phyloP scores from a whole-genome alignment of 64 coral and sea anemone species.

The Montipora capricornis region DNA sequence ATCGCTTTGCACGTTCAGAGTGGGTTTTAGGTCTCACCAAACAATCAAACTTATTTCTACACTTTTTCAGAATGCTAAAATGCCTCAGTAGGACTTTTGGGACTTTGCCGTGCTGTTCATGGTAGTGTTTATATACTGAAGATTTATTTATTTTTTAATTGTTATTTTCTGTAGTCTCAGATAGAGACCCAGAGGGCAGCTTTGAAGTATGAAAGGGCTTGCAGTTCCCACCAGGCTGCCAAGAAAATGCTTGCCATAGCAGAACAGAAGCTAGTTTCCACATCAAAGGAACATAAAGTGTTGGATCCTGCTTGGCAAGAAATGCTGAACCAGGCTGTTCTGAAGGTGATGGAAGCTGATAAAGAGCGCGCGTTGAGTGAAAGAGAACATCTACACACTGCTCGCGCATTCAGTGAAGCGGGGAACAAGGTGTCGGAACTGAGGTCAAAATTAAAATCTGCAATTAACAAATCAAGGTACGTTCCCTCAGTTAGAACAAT shows the following conservation, averaged over 20 bases:
- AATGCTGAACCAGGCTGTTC: conserved; percentile 87
- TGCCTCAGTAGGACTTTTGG: too few species aligned
- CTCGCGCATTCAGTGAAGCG: conserved; percentile 70
- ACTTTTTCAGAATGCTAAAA: too few species aligned
- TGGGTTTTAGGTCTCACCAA: too few species aligned
- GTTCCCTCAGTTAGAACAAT: not conserved
- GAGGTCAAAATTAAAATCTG: conserved; percentile 84
- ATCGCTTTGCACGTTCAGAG: too few species aligned
- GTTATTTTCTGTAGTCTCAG: conserved; percentile 58
- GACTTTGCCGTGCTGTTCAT: too few species aligned
- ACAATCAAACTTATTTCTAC: too few species aligned
- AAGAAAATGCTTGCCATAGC: conserved; percentile 80
- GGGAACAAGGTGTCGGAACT: conserved; percentile 72
- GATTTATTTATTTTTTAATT: not conserved
- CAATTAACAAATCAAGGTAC: conserved; percentile 91
- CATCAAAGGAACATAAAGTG: conserved; percentile 83
- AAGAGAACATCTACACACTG: conserved; percentile 76
- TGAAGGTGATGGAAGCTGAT: conserved; percentile 90
- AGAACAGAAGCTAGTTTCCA: conserved; percentile 84
- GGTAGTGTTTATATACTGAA: too few species aligned
- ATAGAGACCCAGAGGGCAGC: conserved; percentile 92
- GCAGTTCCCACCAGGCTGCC: conserved; percentile 71
- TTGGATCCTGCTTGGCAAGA: conserved; percentile 89
- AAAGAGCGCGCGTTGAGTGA: conserved; percentile 72
- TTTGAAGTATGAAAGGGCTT: conserved; percentile 83